These are phyloP conservation scores for Laothoe populi DNA, from an alignment of 2,888 invertebrate genomes.

Conservation along the genomic window DNA sequence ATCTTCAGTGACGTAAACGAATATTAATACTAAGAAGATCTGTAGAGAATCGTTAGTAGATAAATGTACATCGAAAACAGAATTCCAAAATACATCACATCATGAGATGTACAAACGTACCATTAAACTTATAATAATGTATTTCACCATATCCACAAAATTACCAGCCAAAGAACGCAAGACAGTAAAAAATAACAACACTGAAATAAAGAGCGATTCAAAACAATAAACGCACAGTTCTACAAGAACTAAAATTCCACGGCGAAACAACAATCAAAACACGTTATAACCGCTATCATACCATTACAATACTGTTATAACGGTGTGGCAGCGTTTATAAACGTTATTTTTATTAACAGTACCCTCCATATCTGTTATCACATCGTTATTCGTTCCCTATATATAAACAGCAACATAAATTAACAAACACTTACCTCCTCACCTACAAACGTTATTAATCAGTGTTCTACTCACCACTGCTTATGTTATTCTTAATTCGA, in stretches of 20 bases:
- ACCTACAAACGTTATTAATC: conserved; percentile 1
- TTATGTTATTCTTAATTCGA: neutral
- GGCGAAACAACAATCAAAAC: conserved; percentile 8
- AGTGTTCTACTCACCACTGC: neutral
- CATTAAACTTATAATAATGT: too few species aligned
- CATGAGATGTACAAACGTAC: too few species aligned
- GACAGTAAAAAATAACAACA: conserved; percentile 9
- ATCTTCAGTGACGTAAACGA: neutral
- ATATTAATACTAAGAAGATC: neutral
- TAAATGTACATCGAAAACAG: neutral
- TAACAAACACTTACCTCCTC: conserved; percentile 2
- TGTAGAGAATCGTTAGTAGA: neutral
- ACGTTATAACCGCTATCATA: conserved; percentile 9
- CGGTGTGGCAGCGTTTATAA: too few species aligned
- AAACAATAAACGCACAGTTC: conserved; percentile 22
- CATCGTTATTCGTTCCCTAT: conserved; percentile 26
- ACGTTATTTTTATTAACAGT: conserved; percentile 8
- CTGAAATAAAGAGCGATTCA: conserved; percentile 7
- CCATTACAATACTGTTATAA: neutral
- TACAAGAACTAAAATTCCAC: conserved; percentile 19
- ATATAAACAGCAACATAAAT: conserved; percentile 26
- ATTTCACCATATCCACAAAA: neutral
- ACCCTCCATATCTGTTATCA: conserved; percentile 15
- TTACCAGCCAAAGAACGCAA: conserved; percentile 7
- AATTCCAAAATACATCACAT: neutral